A percentile compares a stretch with the other conserved stretches of the same genome.
Evolutionary conservation across 1,140 invertebrate genomes (phyloP).

Genomic region (Epicauta chinensis): DNA sequence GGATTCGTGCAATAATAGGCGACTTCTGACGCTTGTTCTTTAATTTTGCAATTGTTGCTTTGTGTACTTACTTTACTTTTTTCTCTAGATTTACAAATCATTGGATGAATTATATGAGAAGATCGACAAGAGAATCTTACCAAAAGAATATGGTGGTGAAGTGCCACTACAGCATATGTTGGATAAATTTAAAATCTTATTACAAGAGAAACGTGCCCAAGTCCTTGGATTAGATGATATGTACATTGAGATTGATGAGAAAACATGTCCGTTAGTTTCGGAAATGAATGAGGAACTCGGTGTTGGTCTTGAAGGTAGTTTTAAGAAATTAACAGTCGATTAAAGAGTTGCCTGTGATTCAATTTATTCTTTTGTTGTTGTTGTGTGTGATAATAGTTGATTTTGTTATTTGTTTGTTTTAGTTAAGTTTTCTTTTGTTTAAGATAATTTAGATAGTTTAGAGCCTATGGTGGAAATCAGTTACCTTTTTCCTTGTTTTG

Average conservation of each 20-base stretch:
- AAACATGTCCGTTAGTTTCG: constrained; percentile 53
- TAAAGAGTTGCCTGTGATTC: constrained; percentile 40
- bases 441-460: constrained; percentile 1
- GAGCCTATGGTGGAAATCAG: constrained; percentile 22
- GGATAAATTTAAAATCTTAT: constrained; percentile 60
- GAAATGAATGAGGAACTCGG: constrained; percentile 60
- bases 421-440: constrained; percentile 7
- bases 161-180: constrained; percentile 75
- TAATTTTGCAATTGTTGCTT: neutral
- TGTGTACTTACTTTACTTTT: too few relatives aligned
- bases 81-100: constrained; percentile 60
- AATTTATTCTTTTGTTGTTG: neutral
- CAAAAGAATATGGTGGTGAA: constrained; percentile 79
- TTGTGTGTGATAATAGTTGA: neutral
- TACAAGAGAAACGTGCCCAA: constrained; percentile 56
- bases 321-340: constrained; percentile 76
- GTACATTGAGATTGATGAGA: constrained; percentile 61
- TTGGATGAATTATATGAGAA: constrained; percentile 61
- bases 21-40: too few relatives aligned
- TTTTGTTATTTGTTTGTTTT: constrained; percentile 1
- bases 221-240: constrained; percentile 73
- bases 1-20: too few relatives aligned
- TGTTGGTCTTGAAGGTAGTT: constrained; percentile 65
- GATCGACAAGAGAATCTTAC: constrained; percentile 67
- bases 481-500: constrained; percentile 19